Conservation (phyloP, 1,140 invertebrate species). For the Drosophila arizonae region DNA sequence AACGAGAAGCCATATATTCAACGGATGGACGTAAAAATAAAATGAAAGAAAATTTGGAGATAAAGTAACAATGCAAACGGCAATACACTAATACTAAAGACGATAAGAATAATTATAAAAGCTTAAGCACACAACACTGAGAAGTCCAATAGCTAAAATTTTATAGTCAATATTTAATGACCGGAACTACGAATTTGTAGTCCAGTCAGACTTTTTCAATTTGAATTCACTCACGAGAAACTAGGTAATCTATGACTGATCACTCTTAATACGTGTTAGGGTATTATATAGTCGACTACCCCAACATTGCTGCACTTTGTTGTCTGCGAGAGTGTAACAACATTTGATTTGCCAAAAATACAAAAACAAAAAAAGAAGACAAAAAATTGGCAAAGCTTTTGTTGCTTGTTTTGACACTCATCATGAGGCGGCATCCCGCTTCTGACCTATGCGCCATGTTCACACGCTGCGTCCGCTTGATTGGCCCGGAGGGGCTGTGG, state of each 20-base stretch:
- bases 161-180: too few relatives aligned
- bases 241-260: neutral
- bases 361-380: neutral
- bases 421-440: slow-evolving; percentile 49
- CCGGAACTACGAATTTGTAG: too few relatives aligned
- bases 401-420: slow-evolving; percentile 46
- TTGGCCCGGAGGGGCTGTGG: slow-evolving; percentile 42
- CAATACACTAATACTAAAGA: too few relatives aligned
- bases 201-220: too few relatives aligned
- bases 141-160: too few relatives aligned
- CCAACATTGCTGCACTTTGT: neutral
- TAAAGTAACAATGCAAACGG: too few relatives aligned
- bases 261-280: neutral
- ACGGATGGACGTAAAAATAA: too few relatives aligned
- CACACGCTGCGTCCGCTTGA: slow-evolving; percentile 58
- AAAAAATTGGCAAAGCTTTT: slow-evolving; percentile 7
- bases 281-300: slow-evolving; percentile 8
- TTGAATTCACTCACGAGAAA: neutral
- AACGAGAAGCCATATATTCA: too few relatives aligned
- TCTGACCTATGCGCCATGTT: slow-evolving; percentile 70
- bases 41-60: too few relatives aligned
- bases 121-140: too few relatives aligned
- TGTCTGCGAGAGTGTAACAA: slow-evolving; percentile 12
- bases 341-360: neutral
- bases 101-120: too few relatives aligned